Evolutionary conservation across 2,888 invertebrate species (phyloP), one percentile per base, ranked within the genome.

Genomic region (Pandemis cinnamomeana): DNA sequence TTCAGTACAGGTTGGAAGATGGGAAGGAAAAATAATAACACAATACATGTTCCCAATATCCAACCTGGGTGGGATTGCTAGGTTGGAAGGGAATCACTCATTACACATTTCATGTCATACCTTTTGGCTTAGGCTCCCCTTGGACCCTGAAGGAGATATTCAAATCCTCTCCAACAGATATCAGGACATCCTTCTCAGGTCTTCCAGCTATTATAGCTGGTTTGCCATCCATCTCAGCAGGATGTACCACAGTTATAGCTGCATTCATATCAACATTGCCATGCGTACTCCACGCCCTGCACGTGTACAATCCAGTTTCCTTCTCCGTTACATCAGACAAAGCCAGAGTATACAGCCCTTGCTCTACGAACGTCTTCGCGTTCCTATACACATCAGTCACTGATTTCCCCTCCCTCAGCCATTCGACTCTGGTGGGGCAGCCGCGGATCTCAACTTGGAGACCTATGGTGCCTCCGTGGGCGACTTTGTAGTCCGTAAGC

Each of bases 61-160:
- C n/a, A n/a, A n/a, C n/a, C n/a, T n/a, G n/a, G n/a, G n/a, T n/a
- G n/a, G n/a, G n/a, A n/a, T n/a, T n/a, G n/a, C n/a, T n/a, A n/a
- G n/a, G n/a, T n/a, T n/a, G n/a, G n/a, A n/a, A n/a, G n/a, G n/a
- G n/a, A n/a, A n/a, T n/a, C n/a, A 27, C 27, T 27, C 2, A 27
- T 27, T 27, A 27, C 11, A 46, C 10, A 11, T 46, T 10, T 58
- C 8, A 58, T 10, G 5, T 46, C 58, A 79, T 91, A 98, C 98
- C 96, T 95, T 96, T 97, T 8, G 98, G 98, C 85, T 96, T 97
- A 0, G 98, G 98, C 83, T 97, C 96, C 75, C 98, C 98, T 76
- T 96, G 95, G 66, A 97, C 95, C 85, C 98, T 95, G 86, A 98
- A 98, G 1, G 97, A 97, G 68, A 98, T 95, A 60, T 96, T 96